Conservation (phyloP, 2,888 invertebrate genomes). For the Eilema caniola region DNA sequence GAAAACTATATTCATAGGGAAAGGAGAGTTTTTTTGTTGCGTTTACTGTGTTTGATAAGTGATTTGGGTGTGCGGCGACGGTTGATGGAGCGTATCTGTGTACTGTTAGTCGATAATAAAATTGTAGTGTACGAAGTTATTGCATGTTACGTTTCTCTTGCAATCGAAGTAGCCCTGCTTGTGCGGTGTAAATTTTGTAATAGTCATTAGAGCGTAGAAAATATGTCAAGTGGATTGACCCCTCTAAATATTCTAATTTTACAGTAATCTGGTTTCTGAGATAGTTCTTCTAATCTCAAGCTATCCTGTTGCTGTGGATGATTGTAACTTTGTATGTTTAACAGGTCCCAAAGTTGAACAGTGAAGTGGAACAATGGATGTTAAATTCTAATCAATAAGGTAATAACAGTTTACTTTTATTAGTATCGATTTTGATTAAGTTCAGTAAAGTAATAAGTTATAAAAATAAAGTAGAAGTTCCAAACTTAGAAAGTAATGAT, state of each 20-base stretch:
- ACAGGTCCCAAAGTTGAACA: slow-evolving; percentile 51
- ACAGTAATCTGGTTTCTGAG: slow-evolving; percentile 49
- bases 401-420: slow-evolving; percentile 44
- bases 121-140: slow-evolving; percentile 56
- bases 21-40: slow-evolving; percentile 72
- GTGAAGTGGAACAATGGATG: slow-evolving; percentile 61
- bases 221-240: slow-evolving; percentile 79
- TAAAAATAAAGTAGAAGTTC: not conserved
- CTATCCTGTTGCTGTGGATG: slow-evolving; percentile 22
- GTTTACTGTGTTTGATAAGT: slow-evolving; percentile 64
- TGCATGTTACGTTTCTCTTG: slow-evolving; percentile 52
- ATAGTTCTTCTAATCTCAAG: slow-evolving; percentile 31
- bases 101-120: slow-evolving; percentile 69
- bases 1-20: slow-evolving; percentile 71
- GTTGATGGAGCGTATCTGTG: slow-evolving; percentile 69
- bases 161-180: slow-evolving; percentile 45
- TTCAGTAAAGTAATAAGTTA: slow-evolving; percentile 5
- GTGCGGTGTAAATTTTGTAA: slow-evolving; percentile 76
- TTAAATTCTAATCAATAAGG: slow-evolving; percentile 57
- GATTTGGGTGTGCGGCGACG: slow-evolving; percentile 55
- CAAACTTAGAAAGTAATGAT: not conserved
- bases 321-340: slow-evolving; percentile 33
- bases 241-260: slow-evolving; percentile 57
- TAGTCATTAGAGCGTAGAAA: slow-evolving; percentile 83
- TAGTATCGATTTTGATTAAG: slow-evolving; percentile 20